Conservation (phyloP, 2,113 vertebrate genomes). For the Crotalus tigris region DNA sequence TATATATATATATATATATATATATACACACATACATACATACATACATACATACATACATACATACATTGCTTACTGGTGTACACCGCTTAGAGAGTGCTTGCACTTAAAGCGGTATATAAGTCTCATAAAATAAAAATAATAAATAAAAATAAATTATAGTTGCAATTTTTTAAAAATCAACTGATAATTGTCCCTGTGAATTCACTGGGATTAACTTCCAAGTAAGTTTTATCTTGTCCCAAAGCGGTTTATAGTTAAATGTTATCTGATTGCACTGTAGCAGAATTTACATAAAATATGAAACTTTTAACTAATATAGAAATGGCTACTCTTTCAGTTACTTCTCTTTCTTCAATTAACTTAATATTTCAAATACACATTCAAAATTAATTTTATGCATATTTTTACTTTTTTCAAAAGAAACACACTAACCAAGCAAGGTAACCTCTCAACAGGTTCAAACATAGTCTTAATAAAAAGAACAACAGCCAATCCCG, state of each 20-base stretch:
- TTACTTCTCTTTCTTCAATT: not conserved
- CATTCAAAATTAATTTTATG: not conserved
- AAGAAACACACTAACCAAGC: constrained; percentile 75
- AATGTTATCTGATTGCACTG: not conserved
- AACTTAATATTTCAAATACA: not conserved
- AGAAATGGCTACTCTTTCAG: not conserved
- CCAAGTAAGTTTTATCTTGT: not conserved
- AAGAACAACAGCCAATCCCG: constrained; percentile 86
- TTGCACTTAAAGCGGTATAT: too few relatives aligned
- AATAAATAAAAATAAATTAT: not conserved
- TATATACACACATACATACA: too few relatives aligned
- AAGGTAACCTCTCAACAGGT: constrained; percentile 73
- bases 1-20: too few relatives aligned
- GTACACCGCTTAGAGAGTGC: too few relatives aligned
- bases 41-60: too few relatives aligned
- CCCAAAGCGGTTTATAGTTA: not conserved
- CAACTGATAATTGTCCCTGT: not conserved
- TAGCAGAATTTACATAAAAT: not conserved
- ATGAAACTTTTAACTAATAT: not conserved
- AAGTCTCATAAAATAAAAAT: too few relatives aligned
- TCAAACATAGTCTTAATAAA: constrained; percentile 80
- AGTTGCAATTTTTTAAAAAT: not conserved
- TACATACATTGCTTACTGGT: too few relatives aligned
- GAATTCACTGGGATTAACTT: not conserved
- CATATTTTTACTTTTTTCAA: not conserved